Conservation (phyloP, 2,113 vertebrate species). For the Sturnus vulgaris region DNA sequence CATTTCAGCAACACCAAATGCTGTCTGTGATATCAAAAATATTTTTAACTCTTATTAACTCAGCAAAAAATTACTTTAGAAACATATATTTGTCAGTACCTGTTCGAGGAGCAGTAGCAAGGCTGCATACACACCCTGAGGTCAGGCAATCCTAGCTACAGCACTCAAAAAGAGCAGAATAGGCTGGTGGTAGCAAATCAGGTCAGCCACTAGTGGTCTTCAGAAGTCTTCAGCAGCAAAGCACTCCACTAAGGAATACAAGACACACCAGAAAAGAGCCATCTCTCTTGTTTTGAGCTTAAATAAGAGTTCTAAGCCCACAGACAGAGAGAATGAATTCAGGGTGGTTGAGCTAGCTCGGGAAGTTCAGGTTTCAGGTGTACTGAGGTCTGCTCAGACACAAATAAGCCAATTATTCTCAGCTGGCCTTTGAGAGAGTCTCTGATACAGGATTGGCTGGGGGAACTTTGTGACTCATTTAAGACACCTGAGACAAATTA, state of each 20-base stretch:
- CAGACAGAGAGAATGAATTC: accelerated
- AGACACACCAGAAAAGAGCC: accelerated
- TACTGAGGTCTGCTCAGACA: neutral
- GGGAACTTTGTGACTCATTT: neutral
- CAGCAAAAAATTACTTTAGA: neutral
- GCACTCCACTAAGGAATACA: accelerated
- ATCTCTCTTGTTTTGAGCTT: accelerated
- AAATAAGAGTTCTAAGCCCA: neutral
- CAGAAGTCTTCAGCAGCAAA: neutral
- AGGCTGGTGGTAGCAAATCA: neutral
- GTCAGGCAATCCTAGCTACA: neutral
- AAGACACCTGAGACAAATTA: neutral
- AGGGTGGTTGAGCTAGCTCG: accelerated
- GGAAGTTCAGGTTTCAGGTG: neutral
- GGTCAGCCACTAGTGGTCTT: neutral
- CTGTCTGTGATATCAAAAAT: neutral
- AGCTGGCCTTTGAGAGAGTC: neutral
- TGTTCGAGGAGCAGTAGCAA: neutral
- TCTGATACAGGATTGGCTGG: neutral
- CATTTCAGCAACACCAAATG: neutral
- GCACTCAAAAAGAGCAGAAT: neutral
- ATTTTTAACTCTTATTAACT: neutral
- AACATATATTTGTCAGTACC: neutral
- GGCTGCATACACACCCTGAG: accelerated
- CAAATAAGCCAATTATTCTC: neutral